Base-by-base conservation (phyloP, 2,113 vertebrate genomes). In the Pithys albifrons region DNA sequence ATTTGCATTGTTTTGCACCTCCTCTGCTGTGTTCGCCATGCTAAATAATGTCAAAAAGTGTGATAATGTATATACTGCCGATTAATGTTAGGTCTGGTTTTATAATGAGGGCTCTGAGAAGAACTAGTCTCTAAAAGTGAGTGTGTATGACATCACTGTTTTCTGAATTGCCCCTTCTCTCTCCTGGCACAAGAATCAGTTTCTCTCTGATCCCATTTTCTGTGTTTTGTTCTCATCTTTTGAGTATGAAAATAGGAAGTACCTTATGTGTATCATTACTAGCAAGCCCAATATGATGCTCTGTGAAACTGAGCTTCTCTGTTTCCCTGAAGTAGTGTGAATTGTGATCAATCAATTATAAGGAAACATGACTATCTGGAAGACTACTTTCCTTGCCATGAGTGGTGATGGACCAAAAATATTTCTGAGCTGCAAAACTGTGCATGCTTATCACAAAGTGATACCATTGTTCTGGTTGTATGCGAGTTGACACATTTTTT, bases 251-350 rank as follows among this genome's bases (percentile, higher is more conserved):
- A 72, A 14, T 25, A 64, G 59, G 24, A 79, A 54, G 23, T 28
- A 29, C 17, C 82, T 58, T 39, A 48, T 71, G 52, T 51, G 19
- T 61, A 12, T 70, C 1, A 35, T 75, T 79, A 55, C 54, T 64
- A 78, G 3, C 10, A 37, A 37, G 88, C 29, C 73, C 27, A 81
- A 2, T 27, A 29, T 23, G 27, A 72, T 48, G 9, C 45, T 91
- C 25, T 75, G 15, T n/a, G 59, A 73, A 84, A 77, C 95, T 62
- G 89, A 89, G 10, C 45, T 93, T 67, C 83, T 92, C 83, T 78
- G 52, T 85, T 92, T 92, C 82, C 69, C 31, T 94, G 92, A 95
- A 96, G 73, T 25, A 93, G 33, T 29, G 75, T 69, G 49, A 74
- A 9, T 93, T 93, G 80, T 83, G 58, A 89, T 33, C 76, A 95